Conservation (phyloP, 2,113 vertebrate species). For the Microtus pennsylvanicus region DNA sequence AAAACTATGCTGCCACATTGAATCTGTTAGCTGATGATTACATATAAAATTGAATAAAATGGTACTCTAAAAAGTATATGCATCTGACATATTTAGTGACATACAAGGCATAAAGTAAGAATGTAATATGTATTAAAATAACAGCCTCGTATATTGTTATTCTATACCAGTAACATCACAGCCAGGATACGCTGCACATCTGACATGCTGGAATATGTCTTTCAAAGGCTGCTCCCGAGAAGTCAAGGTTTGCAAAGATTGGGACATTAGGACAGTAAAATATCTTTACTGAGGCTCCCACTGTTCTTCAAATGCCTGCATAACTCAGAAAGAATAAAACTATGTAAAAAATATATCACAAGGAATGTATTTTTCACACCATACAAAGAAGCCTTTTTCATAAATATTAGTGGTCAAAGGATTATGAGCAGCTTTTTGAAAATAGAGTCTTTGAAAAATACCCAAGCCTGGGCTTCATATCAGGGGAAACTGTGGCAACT, state of each 20-base stretch:
- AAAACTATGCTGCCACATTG: not conserved
- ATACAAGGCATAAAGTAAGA: not conserved
- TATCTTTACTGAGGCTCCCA: not conserved
- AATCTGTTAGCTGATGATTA: not conserved
- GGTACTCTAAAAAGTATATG: not conserved
- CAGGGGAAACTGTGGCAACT: not conserved
- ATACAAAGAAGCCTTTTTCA: not conserved
- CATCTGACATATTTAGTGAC: not conserved
- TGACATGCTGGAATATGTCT: not conserved
- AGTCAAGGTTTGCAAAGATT: not conserved
- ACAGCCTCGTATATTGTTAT: not conserved
- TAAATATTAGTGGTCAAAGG: constrained; percentile 35
- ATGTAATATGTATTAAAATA: not conserved
- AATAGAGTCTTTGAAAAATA: not conserved
- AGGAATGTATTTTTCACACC: not conserved
- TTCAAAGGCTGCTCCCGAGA: not conserved
- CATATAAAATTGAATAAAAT: constrained; percentile 7
- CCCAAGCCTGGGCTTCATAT: not conserved
- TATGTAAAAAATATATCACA: not conserved
- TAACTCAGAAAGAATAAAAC: not conserved
- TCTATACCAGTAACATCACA: not conserved
- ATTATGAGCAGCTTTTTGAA: not conserved
- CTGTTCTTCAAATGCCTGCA: constrained; percentile 20
- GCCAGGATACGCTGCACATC: not conserved
- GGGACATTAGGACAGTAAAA: not conserved